Conservation (phyloP, 2,888 invertebrate genomes). For the Resseliella maxima region DNA sequence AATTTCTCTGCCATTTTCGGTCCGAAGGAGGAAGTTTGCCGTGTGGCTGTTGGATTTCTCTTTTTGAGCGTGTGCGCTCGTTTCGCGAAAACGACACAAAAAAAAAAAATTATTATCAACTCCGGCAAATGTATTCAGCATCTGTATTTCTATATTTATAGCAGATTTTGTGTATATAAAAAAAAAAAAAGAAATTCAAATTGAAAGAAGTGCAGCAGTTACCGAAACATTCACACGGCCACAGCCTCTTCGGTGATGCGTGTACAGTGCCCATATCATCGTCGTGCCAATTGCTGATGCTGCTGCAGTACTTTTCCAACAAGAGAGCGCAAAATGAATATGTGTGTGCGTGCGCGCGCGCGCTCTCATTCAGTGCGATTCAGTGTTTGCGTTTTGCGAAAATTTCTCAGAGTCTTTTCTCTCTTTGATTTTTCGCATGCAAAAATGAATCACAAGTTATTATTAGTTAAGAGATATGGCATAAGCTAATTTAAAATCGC, state of each 20-base stretch:
- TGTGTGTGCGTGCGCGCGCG: neutral
- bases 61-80: neutral
- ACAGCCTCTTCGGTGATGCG: neutral
- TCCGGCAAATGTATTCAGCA: neutral
- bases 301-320: neutral
- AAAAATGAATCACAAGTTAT: slow-evolving; percentile 41
- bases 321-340: neutral
- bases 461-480: slow-evolving; percentile 48
- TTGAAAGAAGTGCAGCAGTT: neutral
- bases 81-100: neutral
- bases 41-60: slow-evolving; percentile 14
- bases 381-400: neutral
- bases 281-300: neutral
- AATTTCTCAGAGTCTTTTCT: slow-evolving; percentile 28
- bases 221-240: slow-evolving; percentile 33
- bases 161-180: slow-evolving; percentile 8
- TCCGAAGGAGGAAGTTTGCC: slow-evolving; percentile 32
- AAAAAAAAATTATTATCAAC: slow-evolving; percentile 16
- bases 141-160: neutral
- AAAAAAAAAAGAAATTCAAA: neutral
- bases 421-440: slow-evolving; percentile 37
- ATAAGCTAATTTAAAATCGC: slow-evolving; percentile 51
- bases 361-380: neutral
- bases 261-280: slow-evolving; percentile 31
- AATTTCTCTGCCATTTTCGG: slow-evolving; percentile 40